A percentile compares a stretch with the other conserved stretches of the same genome.
phyloP scores from a whole-genome alignment of 2,113 vertebrate species.

The Chloropsis hardwickii region DNA sequence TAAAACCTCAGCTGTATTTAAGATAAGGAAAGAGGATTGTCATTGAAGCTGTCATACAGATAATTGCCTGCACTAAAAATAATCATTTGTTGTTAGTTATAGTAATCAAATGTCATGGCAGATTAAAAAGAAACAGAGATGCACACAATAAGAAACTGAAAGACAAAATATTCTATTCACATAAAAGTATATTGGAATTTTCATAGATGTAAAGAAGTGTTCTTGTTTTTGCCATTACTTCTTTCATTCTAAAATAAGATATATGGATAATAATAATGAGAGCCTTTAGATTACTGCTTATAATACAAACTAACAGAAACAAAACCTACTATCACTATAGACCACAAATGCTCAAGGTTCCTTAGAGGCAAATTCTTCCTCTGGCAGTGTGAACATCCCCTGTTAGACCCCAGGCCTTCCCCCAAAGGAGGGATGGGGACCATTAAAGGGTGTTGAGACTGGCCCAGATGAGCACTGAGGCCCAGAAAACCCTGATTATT shows the following conservation, averaged over 20 bases:
- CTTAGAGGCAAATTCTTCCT: background rate
- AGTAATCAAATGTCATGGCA: background rate
- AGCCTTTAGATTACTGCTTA: background rate
- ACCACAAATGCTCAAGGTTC: background rate
- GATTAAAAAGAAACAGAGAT: conserved; percentile 9
- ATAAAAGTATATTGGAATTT: background rate
- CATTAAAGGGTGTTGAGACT: background rate
- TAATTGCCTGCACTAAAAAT: conserved; percentile 42
- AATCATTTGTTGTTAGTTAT: background rate
- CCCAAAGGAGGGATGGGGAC: background rate
- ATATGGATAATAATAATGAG: background rate
- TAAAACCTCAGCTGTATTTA: background rate
- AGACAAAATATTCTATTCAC: background rate
- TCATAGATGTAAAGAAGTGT: background rate
- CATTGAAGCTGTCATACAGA: conserved; percentile 15
- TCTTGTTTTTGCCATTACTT: background rate
- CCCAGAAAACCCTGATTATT: background rate
- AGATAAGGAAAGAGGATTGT: conserved; percentile 17
- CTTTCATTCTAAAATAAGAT: background rate
- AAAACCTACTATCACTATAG: background rate
- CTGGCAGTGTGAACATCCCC: background rate
- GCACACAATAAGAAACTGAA: background rate
- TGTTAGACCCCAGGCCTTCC: background rate
- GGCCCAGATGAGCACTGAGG: background rate
- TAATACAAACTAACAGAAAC: background rate